A percentile compares a stretch with the other conserved stretches of the same genome.
Conservation (phyloP, 1,140 invertebrate species). For the Cyclina sinensis region DNA sequence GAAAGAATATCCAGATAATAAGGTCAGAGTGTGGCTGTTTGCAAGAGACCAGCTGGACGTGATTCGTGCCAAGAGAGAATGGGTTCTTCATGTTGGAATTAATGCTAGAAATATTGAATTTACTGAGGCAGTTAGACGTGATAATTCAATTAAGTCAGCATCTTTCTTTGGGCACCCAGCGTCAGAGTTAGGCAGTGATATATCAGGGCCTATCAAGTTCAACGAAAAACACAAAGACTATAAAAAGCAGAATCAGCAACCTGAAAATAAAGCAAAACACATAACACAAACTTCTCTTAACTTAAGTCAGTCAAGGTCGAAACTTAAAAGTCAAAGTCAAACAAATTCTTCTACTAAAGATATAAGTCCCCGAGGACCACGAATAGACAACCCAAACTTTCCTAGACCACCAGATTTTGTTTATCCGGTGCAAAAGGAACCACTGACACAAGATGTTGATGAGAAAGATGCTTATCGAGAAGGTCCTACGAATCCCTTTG, state of each 20-base stretch:
- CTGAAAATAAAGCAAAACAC: neutral
- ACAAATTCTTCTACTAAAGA: neutral
- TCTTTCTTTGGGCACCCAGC: constrained; percentile 40
- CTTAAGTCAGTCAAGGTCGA: neutral
- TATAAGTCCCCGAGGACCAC: constrained; percentile 11
- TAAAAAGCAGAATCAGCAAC: neutral
- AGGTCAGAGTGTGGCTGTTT: constrained; percentile 59
- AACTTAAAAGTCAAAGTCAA: neutral
- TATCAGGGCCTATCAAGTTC: neutral
- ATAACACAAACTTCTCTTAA: neutral
- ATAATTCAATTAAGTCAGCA: neutral
- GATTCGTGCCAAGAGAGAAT: constrained; percentile 45
- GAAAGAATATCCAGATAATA: constrained; percentile 49
- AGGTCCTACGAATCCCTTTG: neutral
- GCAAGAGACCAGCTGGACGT: constrained; percentile 56
- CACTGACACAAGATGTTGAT: neutral
- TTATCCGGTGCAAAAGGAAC: constrained; percentile 46
- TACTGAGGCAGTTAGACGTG: neutral
- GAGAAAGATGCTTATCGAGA: neutral
- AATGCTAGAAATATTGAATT: constrained; percentile 57
- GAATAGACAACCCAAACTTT: constrained; percentile 52
- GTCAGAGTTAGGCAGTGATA: constrained; percentile 26
- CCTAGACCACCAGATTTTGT: constrained; percentile 54
- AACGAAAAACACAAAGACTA: neutral
- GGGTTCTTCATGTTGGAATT: constrained; percentile 54